A percentile compares a stretch with the other conserved stretches of the same genome.
phyloP scores from a whole-genome alignment of 2,797 vertebrate genomes.

The Nyctalus aviator region DNA sequence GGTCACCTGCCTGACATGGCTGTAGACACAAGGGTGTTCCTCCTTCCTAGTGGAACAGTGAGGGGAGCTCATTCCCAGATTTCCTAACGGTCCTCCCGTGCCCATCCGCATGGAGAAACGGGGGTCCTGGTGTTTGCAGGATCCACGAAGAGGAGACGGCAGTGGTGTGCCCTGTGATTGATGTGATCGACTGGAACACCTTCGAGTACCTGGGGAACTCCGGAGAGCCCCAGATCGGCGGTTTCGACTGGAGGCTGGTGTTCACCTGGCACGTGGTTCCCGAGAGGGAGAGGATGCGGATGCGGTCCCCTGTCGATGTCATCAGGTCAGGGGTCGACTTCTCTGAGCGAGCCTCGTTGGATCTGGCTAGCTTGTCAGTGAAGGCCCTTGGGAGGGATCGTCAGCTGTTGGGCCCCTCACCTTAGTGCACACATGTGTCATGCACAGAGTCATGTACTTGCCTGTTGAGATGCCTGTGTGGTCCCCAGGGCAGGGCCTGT shows the following conservation, averaged over 20 bases:
- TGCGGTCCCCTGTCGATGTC: slow-evolving; percentile 92
- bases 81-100: not conserved
- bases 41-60: not conserved
- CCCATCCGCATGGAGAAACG: accelerated
- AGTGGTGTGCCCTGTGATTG: slow-evolving; percentile 97
- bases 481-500: accelerated
- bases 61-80: not conserved
- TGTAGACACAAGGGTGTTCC: not conserved
- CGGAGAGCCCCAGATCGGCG: slow-evolving; percentile 96
- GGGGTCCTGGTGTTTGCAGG: slow-evolving; percentile 84
- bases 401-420: not conserved
- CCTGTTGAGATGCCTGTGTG: not conserved
- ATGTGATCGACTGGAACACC: slow-evolving; percentile 98
- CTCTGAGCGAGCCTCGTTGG: accelerated
- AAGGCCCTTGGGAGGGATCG: not conserved
- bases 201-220: slow-evolving; percentile 97
- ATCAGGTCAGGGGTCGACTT: slow-evolving; percentile 91
- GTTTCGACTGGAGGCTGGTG: slow-evolving; percentile 97
- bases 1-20: not conserved
- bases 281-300: slow-evolving; percentile 91
- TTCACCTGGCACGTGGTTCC: slow-evolving; percentile 96
- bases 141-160: slow-evolving; percentile 95
- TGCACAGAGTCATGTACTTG: not conserved
- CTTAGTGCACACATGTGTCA: not conserved
- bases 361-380: accelerated